A percentile compares a stretch with the other conserved stretches of the same genome.
phyloP scores from a whole-genome alignment of 2,113 vertebrate species.

The Bubo scandiacus region DNA sequence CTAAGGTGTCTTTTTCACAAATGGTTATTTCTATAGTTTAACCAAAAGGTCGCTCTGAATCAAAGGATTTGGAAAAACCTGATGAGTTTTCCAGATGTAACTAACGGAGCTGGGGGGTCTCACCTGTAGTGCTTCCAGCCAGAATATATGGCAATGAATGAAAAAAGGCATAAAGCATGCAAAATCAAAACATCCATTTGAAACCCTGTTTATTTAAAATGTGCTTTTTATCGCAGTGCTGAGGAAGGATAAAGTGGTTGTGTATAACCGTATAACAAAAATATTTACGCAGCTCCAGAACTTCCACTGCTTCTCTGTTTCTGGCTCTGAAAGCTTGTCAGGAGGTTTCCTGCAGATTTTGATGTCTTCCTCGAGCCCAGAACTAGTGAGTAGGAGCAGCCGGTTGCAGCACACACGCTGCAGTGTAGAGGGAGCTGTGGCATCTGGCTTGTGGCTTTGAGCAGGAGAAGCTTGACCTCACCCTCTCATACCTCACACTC shows the following conservation, averaged over 20 bases:
- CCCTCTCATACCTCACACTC: fast-evolving
- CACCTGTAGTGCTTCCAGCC: fast-evolving
- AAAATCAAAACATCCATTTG: not conserved
- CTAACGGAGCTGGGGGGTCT: not conserved
- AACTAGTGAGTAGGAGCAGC: not conserved
- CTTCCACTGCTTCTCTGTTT: not conserved
- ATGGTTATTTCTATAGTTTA: fast-evolving
- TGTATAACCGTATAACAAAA: not conserved
- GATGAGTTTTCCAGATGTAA: not conserved
- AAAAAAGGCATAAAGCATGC: not conserved
- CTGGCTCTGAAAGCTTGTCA: not conserved
- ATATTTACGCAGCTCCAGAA: not conserved
- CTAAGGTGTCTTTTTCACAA: no score
- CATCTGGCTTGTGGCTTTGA: not conserved
- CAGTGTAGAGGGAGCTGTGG: not conserved
- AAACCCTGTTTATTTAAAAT: not conserved
- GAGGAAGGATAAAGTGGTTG: constrained; percentile 26
- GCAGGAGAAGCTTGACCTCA: not conserved
- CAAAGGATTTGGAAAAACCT: not conserved
- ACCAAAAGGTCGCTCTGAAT: fast-evolving
- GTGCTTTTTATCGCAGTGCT: not conserved
- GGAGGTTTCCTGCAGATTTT: not conserved
- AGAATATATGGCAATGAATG: not conserved
- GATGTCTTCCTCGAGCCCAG: not conserved
- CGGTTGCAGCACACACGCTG: fast-evolving